phyloP scores from a whole-genome alignment of 2,113 vertebrate species.

The Panthera uncia region DNA sequence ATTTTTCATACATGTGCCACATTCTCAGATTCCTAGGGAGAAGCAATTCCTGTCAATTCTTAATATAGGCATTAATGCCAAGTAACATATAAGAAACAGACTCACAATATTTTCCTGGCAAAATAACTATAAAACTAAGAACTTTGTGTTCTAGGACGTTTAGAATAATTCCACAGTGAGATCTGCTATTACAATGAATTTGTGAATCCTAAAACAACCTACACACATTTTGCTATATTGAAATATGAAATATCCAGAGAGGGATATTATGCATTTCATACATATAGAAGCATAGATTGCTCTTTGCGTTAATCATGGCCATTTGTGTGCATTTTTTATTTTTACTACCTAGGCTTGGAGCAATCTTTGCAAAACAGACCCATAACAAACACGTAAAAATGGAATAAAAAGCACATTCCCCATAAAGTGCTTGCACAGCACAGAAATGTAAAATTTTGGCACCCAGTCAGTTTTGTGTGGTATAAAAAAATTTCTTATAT shows the following conservation, averaged over 20 bases:
- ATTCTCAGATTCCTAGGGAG: slow-evolving; percentile 6
- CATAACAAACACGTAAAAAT: slow-evolving; percentile 79
- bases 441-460: slow-evolving; percentile 82
- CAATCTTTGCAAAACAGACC: slow-evolving; percentile 76
- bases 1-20: background rate
- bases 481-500: slow-evolving; percentile 78
- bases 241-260: slow-evolving; percentile 55
- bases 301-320: slow-evolving; percentile 60
- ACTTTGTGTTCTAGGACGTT: slow-evolving; percentile 53
- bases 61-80: slow-evolving; percentile 51
- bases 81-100: slow-evolving; percentile 60
- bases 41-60: slow-evolving; percentile 47
- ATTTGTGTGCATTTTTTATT: slow-evolving; percentile 71
- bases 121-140: slow-evolving; percentile 36
- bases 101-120: slow-evolving; percentile 53
- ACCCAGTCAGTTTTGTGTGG: slow-evolving; percentile 77
- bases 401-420: slow-evolving; percentile 81
- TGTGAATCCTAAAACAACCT: slow-evolving; percentile 29
- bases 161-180: slow-evolving; percentile 6
- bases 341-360: slow-evolving; percentile 73
- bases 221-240: slow-evolving; percentile 27
- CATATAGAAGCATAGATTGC: slow-evolving; percentile 43
- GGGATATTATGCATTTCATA: slow-evolving; percentile 34
- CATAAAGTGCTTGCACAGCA: slow-evolving; percentile 83
- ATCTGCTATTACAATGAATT: slow-evolving; percentile 43